Percentiles rank a stretch among this genome's conserved stretches.
These are phyloP conservation scores for Dasypolia templi DNA, from an alignment of 2,888 invertebrate species.

Conservation along the genomic window DNA sequence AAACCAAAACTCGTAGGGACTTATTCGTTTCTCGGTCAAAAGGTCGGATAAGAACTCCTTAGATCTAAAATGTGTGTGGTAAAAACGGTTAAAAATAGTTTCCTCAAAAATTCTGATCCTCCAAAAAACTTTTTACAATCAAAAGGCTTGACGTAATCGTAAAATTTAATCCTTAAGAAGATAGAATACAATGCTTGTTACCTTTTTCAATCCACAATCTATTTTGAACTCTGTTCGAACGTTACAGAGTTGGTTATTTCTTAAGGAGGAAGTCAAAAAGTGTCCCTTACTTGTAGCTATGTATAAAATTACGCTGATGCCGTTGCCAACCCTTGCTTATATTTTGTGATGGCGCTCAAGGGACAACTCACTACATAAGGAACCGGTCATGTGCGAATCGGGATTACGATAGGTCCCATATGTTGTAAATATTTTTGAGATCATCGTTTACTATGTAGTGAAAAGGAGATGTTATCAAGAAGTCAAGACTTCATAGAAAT, in stretches of 20 bases:
- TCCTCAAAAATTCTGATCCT: slow-evolving; percentile 17
- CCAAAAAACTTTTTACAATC: slow-evolving; percentile 55
- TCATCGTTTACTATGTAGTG: slow-evolving; percentile 57
- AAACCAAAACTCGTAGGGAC: background rate
- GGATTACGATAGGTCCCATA: slow-evolving; percentile 67
- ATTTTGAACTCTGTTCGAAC: slow-evolving; percentile 31
- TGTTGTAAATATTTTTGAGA: slow-evolving; percentile 67
- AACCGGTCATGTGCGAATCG: slow-evolving; percentile 70
- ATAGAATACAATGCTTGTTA: slow-evolving; percentile 61
- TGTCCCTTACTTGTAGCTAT: slow-evolving; percentile 61
- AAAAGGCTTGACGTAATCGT: slow-evolving; percentile 40
- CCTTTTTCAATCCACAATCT: slow-evolving; percentile 11
- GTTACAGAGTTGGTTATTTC: slow-evolving; percentile 25
- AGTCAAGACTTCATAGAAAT: slow-evolving; percentile 16
- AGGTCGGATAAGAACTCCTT: background rate
- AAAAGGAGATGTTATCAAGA: slow-evolving; percentile 44
- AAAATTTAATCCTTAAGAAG: slow-evolving; percentile 55
- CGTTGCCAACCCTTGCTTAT: slow-evolving; percentile 66
- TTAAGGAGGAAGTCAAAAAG: slow-evolving; percentile 42
- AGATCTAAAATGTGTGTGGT: slow-evolving; percentile 19
- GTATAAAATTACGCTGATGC: slow-evolving; percentile 68
- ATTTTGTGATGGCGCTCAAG: slow-evolving; percentile 66
- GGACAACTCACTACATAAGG: slow-evolving; percentile 70
- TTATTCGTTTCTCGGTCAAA: background rate
- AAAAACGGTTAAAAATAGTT: slow-evolving; percentile 27